These are phyloP conservation scores for Talpa occidentalis DNA, from an alignment of 2,113 vertebrate genomes.

Conservation along the genomic window DNA sequence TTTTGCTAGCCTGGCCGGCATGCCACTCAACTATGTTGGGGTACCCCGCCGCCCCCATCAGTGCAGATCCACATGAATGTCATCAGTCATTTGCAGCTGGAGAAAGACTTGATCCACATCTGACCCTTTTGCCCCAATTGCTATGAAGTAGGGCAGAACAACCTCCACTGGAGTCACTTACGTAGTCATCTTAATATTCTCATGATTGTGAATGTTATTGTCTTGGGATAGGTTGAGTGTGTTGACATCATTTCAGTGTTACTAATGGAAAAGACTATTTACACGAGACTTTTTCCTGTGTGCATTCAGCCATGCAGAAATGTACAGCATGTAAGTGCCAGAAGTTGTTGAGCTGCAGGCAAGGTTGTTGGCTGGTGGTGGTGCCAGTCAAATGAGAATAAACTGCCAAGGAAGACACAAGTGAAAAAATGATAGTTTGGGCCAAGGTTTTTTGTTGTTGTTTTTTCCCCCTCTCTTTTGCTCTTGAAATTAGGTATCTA, in stretches of 20 bases:
- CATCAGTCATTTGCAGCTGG: conserved; percentile 63
- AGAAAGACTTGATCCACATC: neutral
- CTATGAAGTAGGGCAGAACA: conserved; percentile 41
- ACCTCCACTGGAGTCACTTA: conserved; percentile 45
- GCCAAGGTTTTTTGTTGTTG: neutral
- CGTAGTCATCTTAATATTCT: neutral
- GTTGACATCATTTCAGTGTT: conserved; percentile 64
- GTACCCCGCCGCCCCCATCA: neutral
- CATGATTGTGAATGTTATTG: conserved; percentile 61
- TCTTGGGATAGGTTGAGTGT: conserved; percentile 50
- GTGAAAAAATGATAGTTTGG: neutral
- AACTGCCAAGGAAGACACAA: conserved; percentile 52
- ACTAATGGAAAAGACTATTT: conserved; percentile 73
- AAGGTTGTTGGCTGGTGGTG: conserved; percentile 54
- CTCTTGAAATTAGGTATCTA: neutral
- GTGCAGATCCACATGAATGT: conserved; percentile 47
- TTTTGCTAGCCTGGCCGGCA: neutral
- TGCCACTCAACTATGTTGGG: neutral
- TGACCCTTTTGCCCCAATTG: conserved; percentile 31
- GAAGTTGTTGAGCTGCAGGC: conserved; percentile 69
- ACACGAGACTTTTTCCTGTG: conserved; percentile 62
- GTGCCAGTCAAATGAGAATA: conserved; percentile 55
- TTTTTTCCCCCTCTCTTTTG: no score
- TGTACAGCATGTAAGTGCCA: conserved; percentile 67
- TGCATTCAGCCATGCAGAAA: conserved; percentile 62